Conservation (phyloP, 2,888 invertebrate genomes). For the Agrilus cyanescens region DNA sequence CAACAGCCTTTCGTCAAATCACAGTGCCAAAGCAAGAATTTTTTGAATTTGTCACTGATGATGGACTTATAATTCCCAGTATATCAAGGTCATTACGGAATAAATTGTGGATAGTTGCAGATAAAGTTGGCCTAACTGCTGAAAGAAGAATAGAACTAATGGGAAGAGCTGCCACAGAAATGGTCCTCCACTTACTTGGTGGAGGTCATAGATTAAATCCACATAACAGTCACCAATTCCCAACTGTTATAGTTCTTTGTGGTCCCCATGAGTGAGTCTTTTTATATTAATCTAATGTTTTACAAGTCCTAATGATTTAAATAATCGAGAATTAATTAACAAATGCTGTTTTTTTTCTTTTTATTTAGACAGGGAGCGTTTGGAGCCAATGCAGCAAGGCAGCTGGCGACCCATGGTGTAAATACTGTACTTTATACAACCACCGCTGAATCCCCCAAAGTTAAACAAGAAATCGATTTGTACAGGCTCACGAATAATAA, state of each 20-base stretch:
- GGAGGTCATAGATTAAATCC: constrained; percentile 76
- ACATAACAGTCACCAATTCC: constrained; percentile 80
- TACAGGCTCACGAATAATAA: constrained; percentile 54
- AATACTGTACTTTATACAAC: constrained; percentile 44
- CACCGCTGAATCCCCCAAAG: constrained; percentile 29
- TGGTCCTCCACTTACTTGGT: constrained; percentile 71
- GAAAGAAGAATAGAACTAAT: constrained; percentile 62
- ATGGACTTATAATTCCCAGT: constrained; percentile 69
- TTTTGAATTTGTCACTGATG: constrained; percentile 65
- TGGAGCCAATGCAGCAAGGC: constrained; percentile 65
- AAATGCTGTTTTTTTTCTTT: background rate
- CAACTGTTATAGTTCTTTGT: constrained; percentile 64
- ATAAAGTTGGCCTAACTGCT: constrained; percentile 51
- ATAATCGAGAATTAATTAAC: too few species aligned
- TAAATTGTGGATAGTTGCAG: constrained; percentile 57
- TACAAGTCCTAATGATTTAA: too few species aligned
- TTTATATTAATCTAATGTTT: background rate
- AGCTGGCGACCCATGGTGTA: constrained; percentile 73
- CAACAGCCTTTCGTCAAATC: constrained; percentile 56
- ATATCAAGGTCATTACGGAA: constrained; percentile 54
- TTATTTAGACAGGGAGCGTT: constrained; percentile 42
- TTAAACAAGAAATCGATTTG: constrained; percentile 52
- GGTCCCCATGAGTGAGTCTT: constrained; percentile 47
- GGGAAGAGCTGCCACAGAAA: constrained; percentile 75
- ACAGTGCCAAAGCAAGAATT: constrained; percentile 51